Base-by-base conservation (phyloP, 1,140 invertebrate genomes). In the Apis dorsata region DNA sequence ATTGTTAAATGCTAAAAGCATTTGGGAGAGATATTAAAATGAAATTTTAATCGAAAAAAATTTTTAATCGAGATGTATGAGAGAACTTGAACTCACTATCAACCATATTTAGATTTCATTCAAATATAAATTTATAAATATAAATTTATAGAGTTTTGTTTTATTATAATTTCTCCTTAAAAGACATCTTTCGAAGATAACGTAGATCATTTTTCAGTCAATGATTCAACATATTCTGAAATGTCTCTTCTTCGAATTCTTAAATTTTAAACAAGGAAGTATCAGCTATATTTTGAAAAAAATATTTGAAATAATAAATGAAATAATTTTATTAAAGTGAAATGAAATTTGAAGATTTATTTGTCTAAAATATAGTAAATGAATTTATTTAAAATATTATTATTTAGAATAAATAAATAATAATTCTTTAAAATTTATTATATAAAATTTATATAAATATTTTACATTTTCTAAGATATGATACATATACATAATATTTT, bases 51-150 rank as follows among this genome's bases (percentile, higher is more conserved):
- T 78, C 49, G 21, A 44, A 12, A 34, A 24, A 19, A 15, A 57
- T 62, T 15, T 8, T 57, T 44, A 55, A 59, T 78, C 51, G 21
- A 49, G 13, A 34, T 12, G 15, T 44, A 49, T 44, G 0, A 44
- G 8, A 7, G 21, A 77, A 77, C 62, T 81, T 81, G 55, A 77
- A 77, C 57, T 77, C 34, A 5, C 24, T 51, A 51, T 34, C 34
- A 8, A 7, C 19, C 57, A 28, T 55, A 12, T 12, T 28, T 51
- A 1, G 17, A 17, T 24, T 68, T 55, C 24, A 60, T 77, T 73
- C 15, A 53, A 76, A 82, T 59, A 51, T 55, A 17, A 19, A 28
- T 19, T 72, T 15, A 11, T 34, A 21, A 76, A 82, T 59, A 51
- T 55, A 17, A 19, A 28, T 19, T 72, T 15, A 11, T 34, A 21